Evolutionary conservation across 2,113 vertebrate genomes (phyloP).

Genomic region (Okapia johnstoni): DNA sequence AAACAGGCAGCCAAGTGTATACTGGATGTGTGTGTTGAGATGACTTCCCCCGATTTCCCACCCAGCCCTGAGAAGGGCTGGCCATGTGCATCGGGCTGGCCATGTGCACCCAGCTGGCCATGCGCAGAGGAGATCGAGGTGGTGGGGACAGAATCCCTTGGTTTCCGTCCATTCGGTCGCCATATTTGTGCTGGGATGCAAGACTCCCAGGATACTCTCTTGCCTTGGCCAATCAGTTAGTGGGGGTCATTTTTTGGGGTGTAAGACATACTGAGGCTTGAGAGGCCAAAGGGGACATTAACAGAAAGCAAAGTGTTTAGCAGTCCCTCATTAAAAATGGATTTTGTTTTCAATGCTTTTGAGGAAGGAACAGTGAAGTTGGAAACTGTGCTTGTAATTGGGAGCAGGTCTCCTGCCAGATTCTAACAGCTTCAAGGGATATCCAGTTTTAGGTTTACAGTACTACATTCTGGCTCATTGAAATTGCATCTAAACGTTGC

Average conservation of each 20-base stretch:
- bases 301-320: constrained; percentile 9
- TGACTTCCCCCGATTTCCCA: not conserved
- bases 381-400: constrained; percentile 44
- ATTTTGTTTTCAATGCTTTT: constrained; percentile 54
- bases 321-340: constrained; percentile 56
- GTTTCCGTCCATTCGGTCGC: rapidly evolving
- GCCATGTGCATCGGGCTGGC: not conserved
- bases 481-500: constrained; percentile 46
- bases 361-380: constrained; percentile 6
- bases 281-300: not conserved
- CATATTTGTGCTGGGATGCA: not conserved
- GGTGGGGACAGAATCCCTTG: not conserved
- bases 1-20: not conserved
- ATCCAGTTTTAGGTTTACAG: constrained; percentile 68
- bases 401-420: constrained; percentile 58
- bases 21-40: not conserved
- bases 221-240: not conserved
- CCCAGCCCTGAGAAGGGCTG: not conserved
- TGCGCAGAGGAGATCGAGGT: not conserved
- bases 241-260: not conserved
- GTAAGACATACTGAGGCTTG: not conserved
- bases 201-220: not conserved
- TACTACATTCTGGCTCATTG: constrained; percentile 62
- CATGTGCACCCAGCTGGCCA: not conserved
- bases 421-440: constrained; percentile 54